Percentiles rank a stretch among this genome's conserved stretches.
These are phyloP conservation scores for Hippocampus abdominalis DNA, from an alignment of 2,113 vertebrate species.

Conservation along the genomic window DNA sequence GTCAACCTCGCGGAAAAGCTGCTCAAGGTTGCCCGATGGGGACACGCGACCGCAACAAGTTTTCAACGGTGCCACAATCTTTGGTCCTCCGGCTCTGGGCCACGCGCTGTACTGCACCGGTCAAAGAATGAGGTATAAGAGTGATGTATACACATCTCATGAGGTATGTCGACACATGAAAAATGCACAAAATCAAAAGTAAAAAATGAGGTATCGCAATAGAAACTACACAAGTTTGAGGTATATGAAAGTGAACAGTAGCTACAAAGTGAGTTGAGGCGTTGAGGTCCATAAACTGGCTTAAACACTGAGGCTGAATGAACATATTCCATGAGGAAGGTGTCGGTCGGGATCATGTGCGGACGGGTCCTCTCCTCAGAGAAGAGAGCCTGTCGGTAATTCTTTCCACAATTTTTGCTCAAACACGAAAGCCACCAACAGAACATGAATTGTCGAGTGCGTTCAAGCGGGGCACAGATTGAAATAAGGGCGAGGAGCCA, in stretches of 20 bases:
- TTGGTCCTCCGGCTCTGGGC: conserved; percentile 61
- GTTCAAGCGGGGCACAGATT: conserved; percentile 28
- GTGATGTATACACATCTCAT: conserved; percentile 44
- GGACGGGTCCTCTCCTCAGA: conserved; percentile 37
- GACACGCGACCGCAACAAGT: conserved; percentile 18
- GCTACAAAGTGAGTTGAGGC: conserved; percentile 43
- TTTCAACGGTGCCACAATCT: conserved; percentile 53
- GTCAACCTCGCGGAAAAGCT: conserved; percentile 21
- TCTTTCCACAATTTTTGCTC: conserved; percentile 33
- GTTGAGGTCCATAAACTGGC: conserved; percentile 2
- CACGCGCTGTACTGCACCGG: conserved; percentile 35
- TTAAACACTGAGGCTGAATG: conserved; percentile 20
- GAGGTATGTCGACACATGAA: conserved; percentile 34
- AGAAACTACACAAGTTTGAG: conserved; percentile 41
- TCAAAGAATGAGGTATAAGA: conserved; percentile 48
- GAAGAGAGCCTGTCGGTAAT: conserved; percentile 28
- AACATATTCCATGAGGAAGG: not conserved
- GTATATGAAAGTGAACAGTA: conserved; percentile 53
- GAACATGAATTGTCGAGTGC: conserved; percentile 45
- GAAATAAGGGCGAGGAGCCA: conserved; percentile 20
- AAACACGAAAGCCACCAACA: conserved; percentile 30
- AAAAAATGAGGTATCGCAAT: conserved; percentile 54
- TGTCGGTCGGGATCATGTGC: conserved; percentile 32
- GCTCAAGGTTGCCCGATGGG: conserved; percentile 24
- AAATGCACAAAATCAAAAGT: conserved; percentile 13